Conservation (phyloP, 2,888 invertebrate species). For the Dorcus hopei region DNA sequence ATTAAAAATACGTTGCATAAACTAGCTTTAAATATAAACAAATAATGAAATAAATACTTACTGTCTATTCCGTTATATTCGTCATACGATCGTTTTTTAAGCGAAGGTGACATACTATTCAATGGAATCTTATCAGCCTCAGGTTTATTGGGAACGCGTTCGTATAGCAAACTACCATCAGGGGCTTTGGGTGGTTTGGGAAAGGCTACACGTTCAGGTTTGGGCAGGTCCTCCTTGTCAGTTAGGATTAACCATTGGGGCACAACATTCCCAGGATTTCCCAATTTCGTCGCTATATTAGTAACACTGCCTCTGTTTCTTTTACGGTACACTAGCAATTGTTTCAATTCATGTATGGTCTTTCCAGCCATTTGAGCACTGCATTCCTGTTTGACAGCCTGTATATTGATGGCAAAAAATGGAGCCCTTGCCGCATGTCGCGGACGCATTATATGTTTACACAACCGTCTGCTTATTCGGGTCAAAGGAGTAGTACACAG, state of each 20-base stretch:
- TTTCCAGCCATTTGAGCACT: slow-evolving; percentile 57
- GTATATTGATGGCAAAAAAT: slow-evolving; percentile 71
- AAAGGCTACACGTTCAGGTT: slow-evolving; percentile 78
- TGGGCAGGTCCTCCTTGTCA: slow-evolving; percentile 72
- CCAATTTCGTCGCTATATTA: slow-evolving; percentile 67
- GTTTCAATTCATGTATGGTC: slow-evolving; percentile 55
- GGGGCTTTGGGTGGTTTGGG: slow-evolving; percentile 89
- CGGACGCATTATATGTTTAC: slow-evolving; percentile 77
- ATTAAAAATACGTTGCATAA: background rate
- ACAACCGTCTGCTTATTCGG: slow-evolving; percentile 82
- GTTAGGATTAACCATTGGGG: slow-evolving; percentile 72
- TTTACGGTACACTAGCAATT: slow-evolving; percentile 55
- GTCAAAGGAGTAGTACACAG: slow-evolving; percentile 89
- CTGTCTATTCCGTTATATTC: slow-evolving; percentile 87
- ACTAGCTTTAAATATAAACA: slow-evolving; percentile 7
- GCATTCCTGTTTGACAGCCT: slow-evolving; percentile 87
- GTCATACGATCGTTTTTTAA: slow-evolving; percentile 85
- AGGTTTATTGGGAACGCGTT: slow-evolving; percentile 78
- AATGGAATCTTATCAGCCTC: slow-evolving; percentile 66
- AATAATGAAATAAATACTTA: slow-evolving; percentile 51
- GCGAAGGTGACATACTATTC: slow-evolving; percentile 55
- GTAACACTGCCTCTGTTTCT: slow-evolving; percentile 66
- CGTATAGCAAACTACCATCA: slow-evolving; percentile 84
- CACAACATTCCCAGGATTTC: slow-evolving; percentile 58
- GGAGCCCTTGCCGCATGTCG: slow-evolving; percentile 88